phyloP scores from a whole-genome alignment of 2,113 vertebrate genomes.

The Onychorhynchus coronatus region DNA sequence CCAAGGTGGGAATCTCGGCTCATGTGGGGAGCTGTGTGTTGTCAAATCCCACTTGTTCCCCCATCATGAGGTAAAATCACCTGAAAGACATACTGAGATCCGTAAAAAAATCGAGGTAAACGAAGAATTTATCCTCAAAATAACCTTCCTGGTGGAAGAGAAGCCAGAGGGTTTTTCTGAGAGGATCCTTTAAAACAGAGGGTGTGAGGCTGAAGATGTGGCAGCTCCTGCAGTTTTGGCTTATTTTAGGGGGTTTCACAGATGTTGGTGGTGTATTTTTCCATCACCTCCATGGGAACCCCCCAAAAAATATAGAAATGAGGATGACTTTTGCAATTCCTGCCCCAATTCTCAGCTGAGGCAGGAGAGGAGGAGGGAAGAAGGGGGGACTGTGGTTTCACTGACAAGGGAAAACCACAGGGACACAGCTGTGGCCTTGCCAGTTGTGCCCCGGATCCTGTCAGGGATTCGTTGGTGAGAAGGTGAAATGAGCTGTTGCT shows the following conservation, averaged over 20 bases:
- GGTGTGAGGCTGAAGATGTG: slow-evolving; percentile 61
- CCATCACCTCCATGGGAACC: no score
- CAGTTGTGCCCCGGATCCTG: neutral
- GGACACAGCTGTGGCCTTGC: neutral
- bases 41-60: neutral
- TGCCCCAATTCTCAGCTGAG: slow-evolving; percentile 80
- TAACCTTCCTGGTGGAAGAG: neutral
- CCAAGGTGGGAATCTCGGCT: neutral
- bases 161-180: slow-evolving; percentile 44
- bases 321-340: slow-evolving; percentile 84
- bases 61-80: slow-evolving; percentile 66
- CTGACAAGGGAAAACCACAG: neutral
- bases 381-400: neutral
- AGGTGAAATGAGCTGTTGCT: slow-evolving; percentile 7
- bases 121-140: slow-evolving; percentile 64
- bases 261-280: neutral
- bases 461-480: neutral
- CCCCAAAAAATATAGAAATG: neutral
- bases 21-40: neutral
- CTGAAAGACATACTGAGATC: slow-evolving; percentile 62
- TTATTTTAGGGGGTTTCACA: neutral
- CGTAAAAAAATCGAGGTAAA: slow-evolving; percentile 65
- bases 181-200: slow-evolving; percentile 42
- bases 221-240: slow-evolving; percentile 69
- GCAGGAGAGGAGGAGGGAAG: slow-evolving; percentile 55